Conservation (phyloP, 2,888 invertebrate species). For the Eurytoma californica region DNA sequence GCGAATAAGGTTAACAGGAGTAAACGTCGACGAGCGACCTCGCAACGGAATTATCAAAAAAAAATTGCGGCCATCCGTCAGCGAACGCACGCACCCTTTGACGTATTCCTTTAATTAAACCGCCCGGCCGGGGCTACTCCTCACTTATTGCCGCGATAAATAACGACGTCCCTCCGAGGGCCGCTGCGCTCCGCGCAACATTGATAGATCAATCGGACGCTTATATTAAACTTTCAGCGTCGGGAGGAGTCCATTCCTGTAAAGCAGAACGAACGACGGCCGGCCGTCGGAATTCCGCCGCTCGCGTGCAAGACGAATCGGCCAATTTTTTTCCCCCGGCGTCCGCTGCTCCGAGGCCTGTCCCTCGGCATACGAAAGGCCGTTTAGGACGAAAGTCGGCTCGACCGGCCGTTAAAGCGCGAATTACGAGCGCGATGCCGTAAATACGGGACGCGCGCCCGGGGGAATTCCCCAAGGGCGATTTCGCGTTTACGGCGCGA, state of each 20-base stretch:
- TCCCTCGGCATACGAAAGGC: background rate
- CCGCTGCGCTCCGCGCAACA: background rate
- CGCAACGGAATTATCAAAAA: conserved; percentile 1
- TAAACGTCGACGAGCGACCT: background rate
- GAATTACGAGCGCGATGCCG: conserved; percentile 47
- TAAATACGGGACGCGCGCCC: conserved; percentile 21
- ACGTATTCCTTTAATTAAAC: conserved; percentile 38
- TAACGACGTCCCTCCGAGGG: background rate
- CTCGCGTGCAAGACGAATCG: conserved; percentile 1
- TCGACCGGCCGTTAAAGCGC: conserved; percentile 32
- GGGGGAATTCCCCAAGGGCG: conserved; percentile 36
- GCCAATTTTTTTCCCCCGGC: background rate
- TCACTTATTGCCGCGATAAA: conserved; percentile 17
- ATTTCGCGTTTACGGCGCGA: conserved; percentile 33
- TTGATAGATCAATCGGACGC: conserved; percentile 1
- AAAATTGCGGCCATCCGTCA: conserved; percentile 18
- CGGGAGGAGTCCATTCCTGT: background rate
- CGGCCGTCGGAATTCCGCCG: background rate
- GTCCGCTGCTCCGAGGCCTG: background rate
- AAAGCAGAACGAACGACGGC: background rate
- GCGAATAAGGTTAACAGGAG: background rate
- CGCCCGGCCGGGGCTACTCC: background rate
- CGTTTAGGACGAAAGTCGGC: background rate
- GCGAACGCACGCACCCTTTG: background rate
- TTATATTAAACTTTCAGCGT: conserved; percentile 38